Evolutionary conservation across 2,888 invertebrate genomes (phyloP), one percentile per base, ranked within the genome.

Genomic region (Dermolepida albohirtum): DNA sequence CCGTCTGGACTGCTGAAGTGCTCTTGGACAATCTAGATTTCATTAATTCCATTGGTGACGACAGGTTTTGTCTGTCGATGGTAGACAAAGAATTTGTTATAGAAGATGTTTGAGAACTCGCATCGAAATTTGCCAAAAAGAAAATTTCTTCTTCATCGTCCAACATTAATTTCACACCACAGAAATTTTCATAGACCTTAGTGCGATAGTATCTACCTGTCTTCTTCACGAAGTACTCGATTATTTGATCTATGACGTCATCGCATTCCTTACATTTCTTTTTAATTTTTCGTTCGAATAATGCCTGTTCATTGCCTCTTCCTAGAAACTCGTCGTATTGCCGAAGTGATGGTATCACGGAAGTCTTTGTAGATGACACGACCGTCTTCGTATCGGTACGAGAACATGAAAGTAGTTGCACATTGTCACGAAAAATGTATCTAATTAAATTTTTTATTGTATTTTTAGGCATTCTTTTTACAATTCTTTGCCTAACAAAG

Each of bases 111-210:
- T 16, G 34, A 14, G 49, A 16, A 34, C 34, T 62, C 11, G 14
- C n/a, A 47, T 62, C 59, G 14, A 62, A 62, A 39, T 62, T 62
- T 11, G 59, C 29, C 17, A 62, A 34, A 10, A 62, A 62, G 29
- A 47, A 62, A 8, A 62, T 62, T 62, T 62, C 59, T 17, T 62
- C 59, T 12, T 62, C 59, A 14, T 62, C 59, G 16, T 62, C 59
- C 17, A 62, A 17, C 59, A 62, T 62, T 39, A 62, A 34, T 34
- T 62, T 62, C 11, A 62, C 47, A 14, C 59, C 49, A 49, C 59
- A 62, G 34, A 62, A 62, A 16, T 62, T 47, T 47, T 62, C 59
- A 11, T 62, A 62, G 2, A 62, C 47, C 16, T 62, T 62, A 34
- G 59, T 47, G 10, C 59, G 29, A 47, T 62, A 62, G 10, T 62